Evolutionary conservation across 2,113 vertebrate genomes (phyloP).

Genomic region (Hystrix cristata): DNA sequence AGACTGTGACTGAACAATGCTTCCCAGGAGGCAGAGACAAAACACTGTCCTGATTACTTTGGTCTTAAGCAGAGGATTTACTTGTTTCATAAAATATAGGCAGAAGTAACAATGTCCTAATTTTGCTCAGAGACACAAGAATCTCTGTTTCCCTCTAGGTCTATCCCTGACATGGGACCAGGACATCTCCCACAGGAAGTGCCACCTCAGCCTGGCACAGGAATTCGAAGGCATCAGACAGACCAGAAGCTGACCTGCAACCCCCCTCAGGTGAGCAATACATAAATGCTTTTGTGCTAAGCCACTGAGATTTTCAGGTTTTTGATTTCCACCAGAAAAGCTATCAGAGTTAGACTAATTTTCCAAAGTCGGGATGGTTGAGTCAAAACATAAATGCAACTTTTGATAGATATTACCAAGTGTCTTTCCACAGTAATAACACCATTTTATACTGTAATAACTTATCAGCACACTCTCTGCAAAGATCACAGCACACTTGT

Average conservation of each 20-base stretch:
- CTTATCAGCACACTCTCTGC: not conserved
- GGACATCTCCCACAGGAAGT: no score
- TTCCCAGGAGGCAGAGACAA: not conserved
- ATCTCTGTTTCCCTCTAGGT: not conserved
- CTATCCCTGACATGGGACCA: not conserved
- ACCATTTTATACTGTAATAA: not conserved
- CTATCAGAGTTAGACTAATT: not conserved
- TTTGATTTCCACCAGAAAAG: not conserved
- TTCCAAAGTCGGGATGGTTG: not conserved
- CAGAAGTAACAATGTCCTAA: not conserved
- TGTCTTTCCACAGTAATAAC: not conserved
- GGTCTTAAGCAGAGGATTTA: not conserved
- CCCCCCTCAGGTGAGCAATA: not conserved
- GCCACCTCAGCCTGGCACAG: no score
- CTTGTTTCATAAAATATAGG: not conserved
- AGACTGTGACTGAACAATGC: rapidly evolving
- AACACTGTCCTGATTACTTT: not conserved
- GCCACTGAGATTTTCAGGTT: not conserved
- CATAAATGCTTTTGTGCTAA: not conserved
- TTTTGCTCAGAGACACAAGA: not conserved
- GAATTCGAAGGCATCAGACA: not conserved
- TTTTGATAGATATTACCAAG: not conserved
- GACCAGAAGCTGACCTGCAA: not conserved
- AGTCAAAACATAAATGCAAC: not conserved
- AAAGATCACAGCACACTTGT: not conserved